Evolutionary conservation across 64 coral and sea anemone species (phyloP), one percentile per base, ranked within the genome.

Genomic region (Actinia equina): DNA sequence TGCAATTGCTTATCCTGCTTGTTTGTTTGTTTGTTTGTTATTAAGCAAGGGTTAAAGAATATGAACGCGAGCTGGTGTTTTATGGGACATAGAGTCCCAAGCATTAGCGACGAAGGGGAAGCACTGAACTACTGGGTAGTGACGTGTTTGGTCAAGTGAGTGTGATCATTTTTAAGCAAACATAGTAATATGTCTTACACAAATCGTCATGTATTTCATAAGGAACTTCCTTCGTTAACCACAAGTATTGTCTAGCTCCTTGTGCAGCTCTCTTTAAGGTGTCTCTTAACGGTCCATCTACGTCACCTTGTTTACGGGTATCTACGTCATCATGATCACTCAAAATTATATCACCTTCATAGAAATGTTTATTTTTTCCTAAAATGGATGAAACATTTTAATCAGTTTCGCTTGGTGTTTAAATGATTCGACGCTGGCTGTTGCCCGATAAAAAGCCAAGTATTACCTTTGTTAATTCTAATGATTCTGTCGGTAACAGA

Each of bases 261-360:
- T 46, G 45, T 44, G 92, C 88, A 62, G 83, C 87, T 53, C 92
- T 89, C 61, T 90, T 94, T 46, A 15, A 27, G 78, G 19, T 82
- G 23, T 20, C 43, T 17, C 61, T 53, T 22, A 57, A 9, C 16
- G 74, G 55, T 82, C 77, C 65, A 77, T 87, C 86, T 6, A 87
- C 52, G 20, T 93, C 67, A n/a, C 86, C 79, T 30, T 30, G 3
- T 0, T 81, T 71, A 49, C 27, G 17, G 0, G 11, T 57, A 65
- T 20, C 81, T 11, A 82, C 53, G 37, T 67, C 23, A 53, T 89
- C 61, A 43, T 52, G 58, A 60, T 90, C 77, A 15, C 26, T 12
- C 23, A 80, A 1, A 2, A 51, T 43, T 2, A 94, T 89, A 56
- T 94, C 92, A 20, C 92, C 92, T 71, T 94, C 92, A 59, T 59